These are phyloP conservation scores for Allophyes oxyacanthae DNA, from an alignment of 2,888 invertebrate genomes.

Conservation along the genomic window DNA sequence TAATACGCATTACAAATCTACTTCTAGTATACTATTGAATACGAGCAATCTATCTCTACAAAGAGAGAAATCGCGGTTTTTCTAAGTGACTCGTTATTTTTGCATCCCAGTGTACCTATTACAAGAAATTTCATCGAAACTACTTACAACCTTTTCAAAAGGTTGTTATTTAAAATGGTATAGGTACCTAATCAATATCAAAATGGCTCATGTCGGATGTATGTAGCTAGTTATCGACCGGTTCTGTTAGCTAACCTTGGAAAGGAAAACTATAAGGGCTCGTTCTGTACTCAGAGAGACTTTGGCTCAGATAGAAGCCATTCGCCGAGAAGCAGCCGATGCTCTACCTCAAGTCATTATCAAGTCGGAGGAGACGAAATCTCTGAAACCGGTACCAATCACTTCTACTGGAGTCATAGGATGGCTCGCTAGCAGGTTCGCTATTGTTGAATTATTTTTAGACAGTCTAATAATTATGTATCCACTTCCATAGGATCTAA, in stretches of 20 bases:
- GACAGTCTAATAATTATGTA: too few species aligned
- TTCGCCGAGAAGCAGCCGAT: slow-evolving; percentile 67
- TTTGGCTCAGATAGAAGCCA: slow-evolving; percentile 65
- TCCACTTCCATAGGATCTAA: too few species aligned
- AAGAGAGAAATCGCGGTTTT: too few species aligned
- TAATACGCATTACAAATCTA: too few species aligned
- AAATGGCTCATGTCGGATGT: slow-evolving; percentile 11
- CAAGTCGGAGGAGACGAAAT: slow-evolving; percentile 65
- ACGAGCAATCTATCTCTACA: too few species aligned
- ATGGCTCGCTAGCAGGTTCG: slow-evolving; percentile 79
- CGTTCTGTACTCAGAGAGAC: slow-evolving; percentile 61
- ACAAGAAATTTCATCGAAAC: too few species aligned
- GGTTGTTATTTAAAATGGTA: slow-evolving; percentile 1
- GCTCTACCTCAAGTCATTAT: slow-evolving; percentile 61
- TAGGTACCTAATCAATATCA: slow-evolving; percentile 19
- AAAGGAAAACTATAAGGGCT: slow-evolving; percentile 11
- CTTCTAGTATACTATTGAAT: too few species aligned
- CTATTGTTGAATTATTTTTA: neutral
- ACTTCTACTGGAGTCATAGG: slow-evolving; percentile 79
- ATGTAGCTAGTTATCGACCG: slow-evolving; percentile 43
- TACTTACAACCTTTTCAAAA: neutral
- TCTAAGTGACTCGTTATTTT: too few species aligned
- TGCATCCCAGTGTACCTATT: too few species aligned
- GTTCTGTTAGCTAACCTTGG: slow-evolving; percentile 41
- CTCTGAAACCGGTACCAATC: slow-evolving; percentile 80